Percentiles rank a stretch among this genome's conserved stretches.
Conservation (phyloP, 2,888 invertebrate genomes). For the Diadromus collaris region DNA sequence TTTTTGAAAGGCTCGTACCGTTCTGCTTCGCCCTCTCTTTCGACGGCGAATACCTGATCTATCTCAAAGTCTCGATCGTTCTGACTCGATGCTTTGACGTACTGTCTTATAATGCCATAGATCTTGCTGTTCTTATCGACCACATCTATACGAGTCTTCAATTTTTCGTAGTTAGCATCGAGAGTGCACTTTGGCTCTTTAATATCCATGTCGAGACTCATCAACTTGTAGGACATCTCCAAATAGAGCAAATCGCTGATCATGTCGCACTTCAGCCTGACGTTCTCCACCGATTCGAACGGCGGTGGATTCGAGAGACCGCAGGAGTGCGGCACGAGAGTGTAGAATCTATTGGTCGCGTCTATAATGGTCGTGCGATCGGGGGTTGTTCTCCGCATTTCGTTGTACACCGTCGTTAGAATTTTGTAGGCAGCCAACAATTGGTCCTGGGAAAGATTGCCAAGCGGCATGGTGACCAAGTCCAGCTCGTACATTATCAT, state of each 20-base stretch:
- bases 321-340: constrained; percentile 97
- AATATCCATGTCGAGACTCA: constrained; percentile 83
- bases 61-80: constrained; percentile 85
- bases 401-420: constrained; percentile 85
- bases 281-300: constrained; percentile 87
- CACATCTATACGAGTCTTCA: constrained; percentile 90
- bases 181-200: constrained; percentile 83
- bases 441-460: constrained; percentile 95
- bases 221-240: constrained; percentile 95
- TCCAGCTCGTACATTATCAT: constrained; percentile 98
- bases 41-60: constrained; percentile 86
- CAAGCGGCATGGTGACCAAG: constrained; percentile 98
- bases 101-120: constrained; percentile 87
- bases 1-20: constrained; percentile 93
- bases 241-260: constrained; percentile 96
- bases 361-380: constrained; percentile 85
- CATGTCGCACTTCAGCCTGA: constrained; percentile 88
- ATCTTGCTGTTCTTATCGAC: constrained; percentile 86
- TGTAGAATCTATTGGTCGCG: constrained; percentile 96
- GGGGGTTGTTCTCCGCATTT: constrained; percentile 81
- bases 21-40: constrained; percentile 90
- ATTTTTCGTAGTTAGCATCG: constrained; percentile 93
- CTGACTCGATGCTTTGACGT: constrained; percentile 92
- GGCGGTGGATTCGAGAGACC: constrained; percentile 92
- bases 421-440: constrained; percentile 92